Evolutionary conservation across 2,797 vertebrate species (phyloP).

Genomic region (Xiphophorus birchmanni): DNA sequence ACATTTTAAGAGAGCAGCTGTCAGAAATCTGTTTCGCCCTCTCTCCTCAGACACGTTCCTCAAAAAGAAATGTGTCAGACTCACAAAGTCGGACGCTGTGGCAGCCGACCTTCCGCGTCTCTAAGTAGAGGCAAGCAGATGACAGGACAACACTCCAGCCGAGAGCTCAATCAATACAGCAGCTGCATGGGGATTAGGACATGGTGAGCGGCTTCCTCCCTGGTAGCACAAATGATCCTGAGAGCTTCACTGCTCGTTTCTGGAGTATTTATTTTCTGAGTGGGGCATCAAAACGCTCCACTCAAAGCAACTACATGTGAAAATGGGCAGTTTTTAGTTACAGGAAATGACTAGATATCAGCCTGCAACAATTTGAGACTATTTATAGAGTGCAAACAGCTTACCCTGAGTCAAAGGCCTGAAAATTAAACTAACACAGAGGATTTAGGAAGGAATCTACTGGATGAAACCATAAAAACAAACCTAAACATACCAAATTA

Average conservation of each 20-base stretch:
- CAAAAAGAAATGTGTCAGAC: conserved; percentile 30
- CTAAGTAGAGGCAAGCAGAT: conserved; percentile 29
- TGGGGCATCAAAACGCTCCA: not conserved
- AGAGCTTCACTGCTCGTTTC: conserved; percentile 14
- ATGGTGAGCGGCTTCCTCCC: conserved; percentile 32
- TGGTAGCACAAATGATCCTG: conserved; percentile 47
- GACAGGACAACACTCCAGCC: conserved; percentile 58
- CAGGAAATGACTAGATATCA: not conserved
- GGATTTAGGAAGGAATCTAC: not conserved
- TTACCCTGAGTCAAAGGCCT: not conserved
- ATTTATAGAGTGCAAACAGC: not conserved
- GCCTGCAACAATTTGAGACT: not conserved
- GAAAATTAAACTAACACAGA: not conserved
- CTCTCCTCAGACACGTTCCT: conserved; percentile 41
- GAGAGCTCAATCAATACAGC: conserved; percentile 68
- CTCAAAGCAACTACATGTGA: not conserved
- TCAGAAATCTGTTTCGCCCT: conserved; percentile 44
- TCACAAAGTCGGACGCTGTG: conserved; percentile 45
- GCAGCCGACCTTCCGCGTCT: conserved; percentile 61
- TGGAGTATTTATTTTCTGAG: conserved; percentile 16
- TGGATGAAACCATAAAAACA: not conserved
- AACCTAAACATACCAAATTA: not conserved
- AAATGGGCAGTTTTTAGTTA: not conserved
- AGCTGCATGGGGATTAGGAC: conserved; percentile 51
- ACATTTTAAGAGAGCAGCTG: conserved; percentile 29